phyloP scores from a whole-genome alignment of 2,113 vertebrate species.

The Noturus placidus region DNA sequence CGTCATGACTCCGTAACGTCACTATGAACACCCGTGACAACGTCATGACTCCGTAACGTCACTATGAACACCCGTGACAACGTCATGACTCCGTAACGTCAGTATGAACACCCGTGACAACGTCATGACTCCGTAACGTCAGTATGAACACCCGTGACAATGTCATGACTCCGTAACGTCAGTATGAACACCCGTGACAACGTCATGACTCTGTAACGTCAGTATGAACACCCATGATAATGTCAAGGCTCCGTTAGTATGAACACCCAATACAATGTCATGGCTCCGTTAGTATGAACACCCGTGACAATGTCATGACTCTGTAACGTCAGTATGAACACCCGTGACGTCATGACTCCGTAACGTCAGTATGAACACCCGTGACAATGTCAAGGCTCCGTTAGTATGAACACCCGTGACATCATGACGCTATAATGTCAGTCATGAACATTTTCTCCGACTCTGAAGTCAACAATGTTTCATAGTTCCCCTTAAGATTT shows the following conservation, averaged over 20 bases:
- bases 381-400: too few relatives aligned
- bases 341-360: too few relatives aligned
- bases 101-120: too few relatives aligned
- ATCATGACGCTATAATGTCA: neutral
- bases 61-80: neutral
- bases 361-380: neutral
- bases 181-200: neutral
- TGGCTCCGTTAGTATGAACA: neutral
- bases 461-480: too few relatives aligned
- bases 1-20: neutral
- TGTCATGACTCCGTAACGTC: neutral
- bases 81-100: too few relatives aligned
- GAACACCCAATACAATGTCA: neutral
- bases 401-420: neutral
- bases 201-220: neutral
- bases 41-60: neutral
- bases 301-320: neutral
- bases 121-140: neutral
- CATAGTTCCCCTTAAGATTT: neutral
- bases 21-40: neutral
- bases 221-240: neutral
- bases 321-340: neutral
- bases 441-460: neutral
- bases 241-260: neutral
- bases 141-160: neutral